These are phyloP conservation scores for Gavialis gangeticus DNA, from an alignment of 2,113 vertebrate genomes.

Conservation along the genomic window DNA sequence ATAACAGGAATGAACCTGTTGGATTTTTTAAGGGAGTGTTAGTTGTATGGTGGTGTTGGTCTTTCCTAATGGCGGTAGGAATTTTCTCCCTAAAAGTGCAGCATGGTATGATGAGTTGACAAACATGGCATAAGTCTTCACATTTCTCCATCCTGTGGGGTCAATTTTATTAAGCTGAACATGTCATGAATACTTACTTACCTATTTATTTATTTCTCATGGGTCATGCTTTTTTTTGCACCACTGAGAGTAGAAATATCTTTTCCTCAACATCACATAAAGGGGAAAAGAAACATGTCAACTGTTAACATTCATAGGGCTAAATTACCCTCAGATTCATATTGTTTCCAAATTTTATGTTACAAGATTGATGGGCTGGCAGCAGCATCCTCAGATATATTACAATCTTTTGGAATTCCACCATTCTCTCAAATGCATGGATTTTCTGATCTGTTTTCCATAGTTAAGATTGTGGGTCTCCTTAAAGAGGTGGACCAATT, in stretches of 20 bases:
- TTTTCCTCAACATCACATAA: not conserved
- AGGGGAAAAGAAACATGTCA: slow-evolving; percentile 11
- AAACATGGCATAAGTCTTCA: slow-evolving; percentile 3
- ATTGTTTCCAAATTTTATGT: not conserved
- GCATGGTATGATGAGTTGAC: not conserved
- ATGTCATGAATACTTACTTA: not conserved
- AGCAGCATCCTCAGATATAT: not conserved
- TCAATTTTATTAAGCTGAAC: not conserved
- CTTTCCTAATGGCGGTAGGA: slow-evolving; percentile 9
- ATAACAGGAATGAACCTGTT: not conserved
- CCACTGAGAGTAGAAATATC: not conserved
- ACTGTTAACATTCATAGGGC: not conserved
- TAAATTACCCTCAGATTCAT: not conserved
- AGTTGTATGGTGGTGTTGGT: not conserved
- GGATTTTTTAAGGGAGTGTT: not conserved
- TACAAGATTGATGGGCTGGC: not conserved
- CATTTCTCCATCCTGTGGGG: not conserved
- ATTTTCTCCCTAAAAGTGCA: not conserved
- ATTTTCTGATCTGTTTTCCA: not conserved
- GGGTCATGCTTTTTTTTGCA: not conserved
- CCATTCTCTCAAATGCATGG: not conserved
- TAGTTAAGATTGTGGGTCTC: not conserved
- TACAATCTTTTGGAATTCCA: not conserved
- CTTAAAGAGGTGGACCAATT: not conserved
- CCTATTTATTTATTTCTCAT: not conserved